Base-by-base conservation (phyloP, 35 echinoderm and acorn worm genomes). In the Strongylocentrotus purpuratus region DNA sequence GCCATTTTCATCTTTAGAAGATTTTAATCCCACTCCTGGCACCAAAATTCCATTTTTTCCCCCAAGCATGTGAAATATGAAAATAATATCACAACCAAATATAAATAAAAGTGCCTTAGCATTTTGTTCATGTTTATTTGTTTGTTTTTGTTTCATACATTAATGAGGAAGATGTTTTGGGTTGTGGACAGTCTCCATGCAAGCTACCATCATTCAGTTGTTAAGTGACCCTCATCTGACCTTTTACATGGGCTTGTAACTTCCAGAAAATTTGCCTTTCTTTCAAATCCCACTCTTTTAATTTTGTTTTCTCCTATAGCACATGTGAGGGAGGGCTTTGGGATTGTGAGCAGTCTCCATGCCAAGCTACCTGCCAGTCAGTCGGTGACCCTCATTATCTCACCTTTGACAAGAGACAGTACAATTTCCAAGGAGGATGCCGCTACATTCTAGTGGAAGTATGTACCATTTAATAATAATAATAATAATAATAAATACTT, bases 391-490 rank as follows among this genome's bases (percentile, higher is more conserved):
- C 98, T 87, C 98, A 99, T 88, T 99, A 96, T 59, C 58, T 97
- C 35, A 99, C 98, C 32, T 99, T 99, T 96, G 98, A 99, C 94
- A 97, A 97, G 61, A 99, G 96, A 92, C 95, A 99, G 47, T 99
- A 99, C 94, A 95, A 95, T 86, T 99, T 99, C 78, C 96, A 97
- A 61, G 98, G 98, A 59, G 94, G 96, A n/a, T 99, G 98, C 61
- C 94, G 95, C 85, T 99, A 99, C 70, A 95, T 95, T 13, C 48
- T 99, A 32, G 98, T 96, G 12, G 98, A 99, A 94, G 98, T 99
- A 96, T 59, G 91, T 85, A 25, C 1, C 60, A 52, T 85, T 15
- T 20, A n/a, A n/a, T n/a, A n/a, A n/a, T n/a, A n/a, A n/a, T n/a
- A n/a, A n/a, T n/a, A n/a, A n/a, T n/a, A n/a, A n/a, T n/a, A n/a